These are phyloP conservation scores for Maconellicoccus hirsutus DNA, from an alignment of 1,140 invertebrate genomes.

Conservation along the genomic window DNA sequence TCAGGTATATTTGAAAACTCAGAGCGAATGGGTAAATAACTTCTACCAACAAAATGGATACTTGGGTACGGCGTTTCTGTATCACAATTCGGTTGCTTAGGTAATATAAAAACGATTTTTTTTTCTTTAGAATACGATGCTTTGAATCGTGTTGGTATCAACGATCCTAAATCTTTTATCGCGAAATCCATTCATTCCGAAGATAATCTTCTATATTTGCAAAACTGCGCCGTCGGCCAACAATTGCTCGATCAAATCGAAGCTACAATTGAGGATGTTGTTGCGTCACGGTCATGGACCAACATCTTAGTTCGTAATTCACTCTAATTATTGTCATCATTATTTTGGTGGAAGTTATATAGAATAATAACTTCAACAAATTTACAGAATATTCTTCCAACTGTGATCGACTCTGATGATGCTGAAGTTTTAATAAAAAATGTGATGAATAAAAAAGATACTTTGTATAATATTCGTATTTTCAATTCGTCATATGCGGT, in stretches of 20 bases:
- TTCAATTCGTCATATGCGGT: not conserved
- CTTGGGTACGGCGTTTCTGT: slow-evolving; percentile 43
- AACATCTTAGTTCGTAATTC: slow-evolving; percentile 52
- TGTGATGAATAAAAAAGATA: slow-evolving; percentile 40
- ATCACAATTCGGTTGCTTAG: not conserved
- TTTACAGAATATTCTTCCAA: slow-evolving; percentile 54
- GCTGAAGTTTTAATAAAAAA: slow-evolving; percentile 55
- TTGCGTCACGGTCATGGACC: slow-evolving; percentile 57
- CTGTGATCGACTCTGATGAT: slow-evolving; percentile 64
- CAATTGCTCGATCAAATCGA: slow-evolving; percentile 65
- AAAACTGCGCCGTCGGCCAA: slow-evolving; percentile 63
- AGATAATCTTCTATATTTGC: slow-evolving; percentile 50
- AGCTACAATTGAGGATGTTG: slow-evolving; percentile 71
- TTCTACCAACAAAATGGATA: slow-evolving; percentile 93
- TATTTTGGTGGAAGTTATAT: not conserved
- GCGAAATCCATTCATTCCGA: slow-evolving; percentile 60
- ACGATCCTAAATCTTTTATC: slow-evolving; percentile 69
- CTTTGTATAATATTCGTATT: not conserved
- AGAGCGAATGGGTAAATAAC: slow-evolving; percentile 79
- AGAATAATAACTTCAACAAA: too few species aligned
- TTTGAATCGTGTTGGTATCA: slow-evolving; percentile 72
- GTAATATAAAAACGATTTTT: not conserved
- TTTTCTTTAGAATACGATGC: slow-evolving; percentile 68
- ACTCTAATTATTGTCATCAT: too few species aligned
- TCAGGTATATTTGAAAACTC: slow-evolving; percentile 71